Conservation (phyloP, 2,888 invertebrate genomes). For the Nebria brevicollis region DNA sequence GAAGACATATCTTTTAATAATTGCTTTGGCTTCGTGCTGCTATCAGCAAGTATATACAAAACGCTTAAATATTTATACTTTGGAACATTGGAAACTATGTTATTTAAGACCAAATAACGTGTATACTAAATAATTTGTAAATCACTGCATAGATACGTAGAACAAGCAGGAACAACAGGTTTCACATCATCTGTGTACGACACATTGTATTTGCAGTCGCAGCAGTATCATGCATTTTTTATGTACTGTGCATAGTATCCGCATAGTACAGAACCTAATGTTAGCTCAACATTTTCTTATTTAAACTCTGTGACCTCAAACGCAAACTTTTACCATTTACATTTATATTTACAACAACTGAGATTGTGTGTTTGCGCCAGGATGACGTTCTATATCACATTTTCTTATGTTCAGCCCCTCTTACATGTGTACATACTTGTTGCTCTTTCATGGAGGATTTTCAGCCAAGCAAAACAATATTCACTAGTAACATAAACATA, state of each 20-base stretch:
- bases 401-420: background rate
- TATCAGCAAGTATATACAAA: background rate
- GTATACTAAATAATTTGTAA: background rate
- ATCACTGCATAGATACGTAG: background rate
- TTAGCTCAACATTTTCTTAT: conserved; percentile 36
- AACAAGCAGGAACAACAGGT: conserved; percentile 16
- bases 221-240: background rate
- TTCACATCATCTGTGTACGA: conserved; percentile 13
- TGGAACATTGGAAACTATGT: background rate
- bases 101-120: background rate
- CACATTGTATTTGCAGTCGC: conserved; percentile 19
- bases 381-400: conserved; percentile 23
- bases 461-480: conserved; percentile 28
- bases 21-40: background rate
- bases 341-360: conserved; percentile 48
- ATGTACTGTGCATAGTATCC: background rate
- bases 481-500: conserved; percentile 35
- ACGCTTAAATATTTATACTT: background rate
- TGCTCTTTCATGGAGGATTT: conserved; percentile 29
- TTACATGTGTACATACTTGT: conserved; percentile 23
- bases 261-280: background rate
- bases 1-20: too few relatives aligned
- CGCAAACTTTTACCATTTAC: conserved; percentile 46
- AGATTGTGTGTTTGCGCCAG: conserved; percentile 33
- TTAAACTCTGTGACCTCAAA: conserved; percentile 40